Evolutionary conservation across 2,888 invertebrate species (phyloP), one percentile per base, ranked within the genome.

Genomic region (Gibbula magus): DNA sequence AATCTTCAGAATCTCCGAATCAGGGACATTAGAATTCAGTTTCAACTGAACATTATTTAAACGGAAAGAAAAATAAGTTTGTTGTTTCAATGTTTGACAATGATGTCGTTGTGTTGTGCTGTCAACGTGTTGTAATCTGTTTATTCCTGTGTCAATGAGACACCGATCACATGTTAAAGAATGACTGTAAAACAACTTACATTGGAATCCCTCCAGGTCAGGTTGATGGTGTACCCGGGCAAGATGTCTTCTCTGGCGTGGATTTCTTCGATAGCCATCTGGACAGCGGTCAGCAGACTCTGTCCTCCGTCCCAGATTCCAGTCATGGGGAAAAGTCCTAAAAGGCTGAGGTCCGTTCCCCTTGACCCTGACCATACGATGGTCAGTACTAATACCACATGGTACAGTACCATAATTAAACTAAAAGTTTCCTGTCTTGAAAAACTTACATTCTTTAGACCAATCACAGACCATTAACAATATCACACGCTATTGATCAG

Each of bases 211-310:
- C n/a, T 74, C 54, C 61, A 79, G 18, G 53, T 70, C 10, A 74
- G 20, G 16, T 77, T 54, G 13, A 86, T 45, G n/a, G 66, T 78
- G 79, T 85, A 83, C 10, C 83, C 82, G 8, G 81, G 82, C 16
- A 86, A 79, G 10, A 86, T 77, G 75, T 84, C 82, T 0, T 66
- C 3, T 2, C 81, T 32, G 0, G 76, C 39, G 81, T 86, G 85
- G 78, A 86, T 82, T 75, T 84, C 83, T 7, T 82, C 76, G 10
- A 80, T 61, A 18, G 85, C 86, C 35, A 86, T 66, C 4, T 80
- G 39, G 1, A 84, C 83, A 0, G 86, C 85, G 10, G 77, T 51
- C 25, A 84, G 76, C 25, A 81, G 82, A 8, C 80, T 61, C 13
- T 53, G 67, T 13, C 79, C 79, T 0, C 79, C 79, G 22, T n/a